Evolutionary conservation across 2,888 invertebrate species (phyloP).

Genomic region (Latheticus oryzae): DNA sequence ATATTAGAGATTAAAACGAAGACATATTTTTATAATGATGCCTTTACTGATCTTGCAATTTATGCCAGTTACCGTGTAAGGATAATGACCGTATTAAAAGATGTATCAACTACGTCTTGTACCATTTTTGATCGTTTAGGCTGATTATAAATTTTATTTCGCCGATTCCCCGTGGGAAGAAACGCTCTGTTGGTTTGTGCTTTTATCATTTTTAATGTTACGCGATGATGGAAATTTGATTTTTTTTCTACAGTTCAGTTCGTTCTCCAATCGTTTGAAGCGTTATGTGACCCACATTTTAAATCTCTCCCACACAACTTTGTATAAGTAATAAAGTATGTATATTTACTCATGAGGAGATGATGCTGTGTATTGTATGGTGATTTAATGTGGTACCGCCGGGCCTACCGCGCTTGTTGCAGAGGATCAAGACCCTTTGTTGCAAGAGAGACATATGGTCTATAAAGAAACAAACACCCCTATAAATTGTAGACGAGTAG

Average conservation of each 20-base stretch:
- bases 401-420: no score
- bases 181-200: background rate
- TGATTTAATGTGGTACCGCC: no score
- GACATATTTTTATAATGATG: slow-evolving; percentile 7
- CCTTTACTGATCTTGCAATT: background rate
- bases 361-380: no score
- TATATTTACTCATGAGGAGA: no score
- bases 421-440: no score
- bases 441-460: no score
- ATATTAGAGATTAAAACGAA: background rate
- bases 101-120: background rate
- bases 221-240: slow-evolving; percentile 15
- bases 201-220: background rate
- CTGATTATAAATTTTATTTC: slow-evolving; percentile 3
- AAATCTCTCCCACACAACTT: slow-evolving; percentile 27
- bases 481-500: no score
- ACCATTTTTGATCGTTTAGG: background rate
- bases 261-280: slow-evolving; percentile 10
- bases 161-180: slow-evolving; percentile 8
- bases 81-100: slow-evolving; percentile 4
- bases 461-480: no score
- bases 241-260: slow-evolving; percentile 12
- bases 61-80: slow-evolving; percentile 4
- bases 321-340: no score
- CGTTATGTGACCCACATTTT: slow-evolving; percentile 32